Evolutionary conservation across 2,113 vertebrate genomes (phyloP), one percentile per base, ranked within the genome.

Genomic region (Elephas maximus): DNA sequence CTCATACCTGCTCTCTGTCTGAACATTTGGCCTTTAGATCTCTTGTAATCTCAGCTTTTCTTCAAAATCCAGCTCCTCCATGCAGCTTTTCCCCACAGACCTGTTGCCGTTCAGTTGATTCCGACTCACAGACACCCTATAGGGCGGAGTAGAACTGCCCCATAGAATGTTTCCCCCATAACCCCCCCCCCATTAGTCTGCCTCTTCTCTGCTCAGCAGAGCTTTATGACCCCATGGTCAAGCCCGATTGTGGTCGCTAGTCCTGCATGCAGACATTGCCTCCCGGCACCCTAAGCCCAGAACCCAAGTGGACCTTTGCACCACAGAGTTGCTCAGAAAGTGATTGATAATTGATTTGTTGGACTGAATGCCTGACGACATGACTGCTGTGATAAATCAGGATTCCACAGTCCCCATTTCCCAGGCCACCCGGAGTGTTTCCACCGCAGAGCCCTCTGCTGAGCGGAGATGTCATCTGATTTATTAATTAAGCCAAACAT

Each of bases 401-500:
- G 89, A 95, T 24, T 28, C 93, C 63, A 62, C 60, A 30, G 53
- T 60, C 84, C 28, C 90, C 18, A 0, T 28, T 76, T 51, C 77
- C 63, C 74, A 30, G 93, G 88, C 92, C 96, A 86, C 96, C 93
- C 18, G 26, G 93, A 74, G 82, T 12, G 41, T 78, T 84, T 93
- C 94, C 80, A 37, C 26, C 1, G 74, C 89, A 24, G 63, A 92
- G 77, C 71, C 76, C 0, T 12, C 80, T 62, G 92, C 37, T 4
- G 37, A 84, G 90, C 11, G n/a, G 84, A 82, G 88, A 84, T 78
- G 83, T 90, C 93, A 86, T 91, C 90, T 71, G 67, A 95, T 94
- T 95, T 84, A 90, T 97, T 97, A 98, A 98, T 98, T 97, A 97
- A 97, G 0, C n/a, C 77, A 92, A 92, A 95, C 94, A 90, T 62